Evolutionary conservation across 2,797 vertebrate species (phyloP).

Genomic region (Vireo griseus): DNA sequence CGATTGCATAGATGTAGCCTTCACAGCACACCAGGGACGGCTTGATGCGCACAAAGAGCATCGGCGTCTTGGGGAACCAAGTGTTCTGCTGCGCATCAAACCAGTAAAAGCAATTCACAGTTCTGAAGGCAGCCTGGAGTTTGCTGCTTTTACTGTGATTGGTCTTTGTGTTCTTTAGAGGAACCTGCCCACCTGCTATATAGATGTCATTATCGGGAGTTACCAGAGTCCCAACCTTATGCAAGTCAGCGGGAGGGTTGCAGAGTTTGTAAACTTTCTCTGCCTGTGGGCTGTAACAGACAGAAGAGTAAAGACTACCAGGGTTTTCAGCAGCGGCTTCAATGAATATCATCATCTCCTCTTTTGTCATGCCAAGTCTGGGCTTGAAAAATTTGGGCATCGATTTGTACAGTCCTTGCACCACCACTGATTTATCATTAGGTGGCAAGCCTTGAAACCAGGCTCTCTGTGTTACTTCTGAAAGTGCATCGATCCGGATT

Average conservation of each 20-base stretch:
- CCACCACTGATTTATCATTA: slow-evolving; percentile 97
- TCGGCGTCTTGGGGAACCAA: slow-evolving; percentile 94
- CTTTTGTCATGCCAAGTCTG: slow-evolving; percentile 97
- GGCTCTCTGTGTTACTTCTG: slow-evolving; percentile 96
- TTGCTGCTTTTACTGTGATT: slow-evolving; percentile 90
- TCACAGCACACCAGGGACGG: slow-evolving; percentile 93
- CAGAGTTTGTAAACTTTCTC: slow-evolving; percentile 97
- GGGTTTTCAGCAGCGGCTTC: slow-evolving; percentile 89
- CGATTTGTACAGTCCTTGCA: slow-evolving; percentile 98
- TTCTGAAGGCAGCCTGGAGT: slow-evolving; percentile 88
- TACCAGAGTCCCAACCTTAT: slow-evolving; percentile 93
- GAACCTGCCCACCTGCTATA: slow-evolving; percentile 93
- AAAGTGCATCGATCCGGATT: slow-evolving; percentile 96
- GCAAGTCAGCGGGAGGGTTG: slow-evolving; percentile 90
- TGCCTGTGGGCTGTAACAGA: slow-evolving; percentile 98
- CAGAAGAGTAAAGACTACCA: slow-evolving; percentile 81
- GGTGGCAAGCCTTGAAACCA: slow-evolving; percentile 98
- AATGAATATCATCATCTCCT: slow-evolving; percentile 98
- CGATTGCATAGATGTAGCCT: slow-evolving; percentile 95
- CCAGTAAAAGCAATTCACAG: slow-evolving; percentile 97
- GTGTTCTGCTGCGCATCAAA: slow-evolving; percentile 96
- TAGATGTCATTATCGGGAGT: slow-evolving; percentile 97
- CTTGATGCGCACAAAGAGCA: slow-evolving; percentile 91
- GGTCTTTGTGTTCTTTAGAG: slow-evolving; percentile 86
- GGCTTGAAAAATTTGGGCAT: slow-evolving; percentile 99